Evolutionary conservation across 2,888 invertebrate species (phyloP), one percentile per base, ranked within the genome.

Genomic region (Spatulosminthurus flaviceps): DNA sequence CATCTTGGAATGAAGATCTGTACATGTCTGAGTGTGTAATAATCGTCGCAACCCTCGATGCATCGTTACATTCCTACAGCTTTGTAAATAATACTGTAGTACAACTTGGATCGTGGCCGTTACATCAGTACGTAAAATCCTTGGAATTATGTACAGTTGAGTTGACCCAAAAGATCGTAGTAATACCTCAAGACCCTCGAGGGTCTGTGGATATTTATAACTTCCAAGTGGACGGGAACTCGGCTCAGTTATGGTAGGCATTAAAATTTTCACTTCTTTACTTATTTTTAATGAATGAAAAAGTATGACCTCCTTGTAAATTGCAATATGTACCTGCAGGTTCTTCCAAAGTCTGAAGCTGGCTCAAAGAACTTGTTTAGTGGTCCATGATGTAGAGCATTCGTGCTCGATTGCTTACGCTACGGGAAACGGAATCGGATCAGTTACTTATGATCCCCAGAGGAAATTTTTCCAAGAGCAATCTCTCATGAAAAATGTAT

Each of bases 171-270:
- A 51, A 82, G 13, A 70, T 84, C 24, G 16, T 83, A 16, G 75
- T 81, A 9, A 81, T 83, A 13, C 69, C 74, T 5, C 66, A 78
- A 29, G 5, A 28, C n/a, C 11, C 24, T 26, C 16, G 24, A 22
- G 66, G 60, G 1, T 64, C 81, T 1, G 64, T 84, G 24, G 82
- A 78, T 43, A 80, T 84, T 9, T 83, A 84, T 75, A 82, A 80
- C 64, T 66, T 82, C 11, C 79, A 80, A 51, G 51, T 60, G 22
- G 43, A 67, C 0, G 34, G 76, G 13, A 24, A 77, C 28, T 69
- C 69, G 1, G 24, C 67, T 21, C 81, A 83, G 75, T 26, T 84
- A 5, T 84, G 84, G 84, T 82, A 81, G 67, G 13, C 41, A 13
- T 22, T 60, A 19, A 19, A n/a, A n/a, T n/a, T n/a, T n/a, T n/a